Conservation (phyloP, 2,113 vertebrate genomes). For the Poeciliopsis retropinna region DNA sequence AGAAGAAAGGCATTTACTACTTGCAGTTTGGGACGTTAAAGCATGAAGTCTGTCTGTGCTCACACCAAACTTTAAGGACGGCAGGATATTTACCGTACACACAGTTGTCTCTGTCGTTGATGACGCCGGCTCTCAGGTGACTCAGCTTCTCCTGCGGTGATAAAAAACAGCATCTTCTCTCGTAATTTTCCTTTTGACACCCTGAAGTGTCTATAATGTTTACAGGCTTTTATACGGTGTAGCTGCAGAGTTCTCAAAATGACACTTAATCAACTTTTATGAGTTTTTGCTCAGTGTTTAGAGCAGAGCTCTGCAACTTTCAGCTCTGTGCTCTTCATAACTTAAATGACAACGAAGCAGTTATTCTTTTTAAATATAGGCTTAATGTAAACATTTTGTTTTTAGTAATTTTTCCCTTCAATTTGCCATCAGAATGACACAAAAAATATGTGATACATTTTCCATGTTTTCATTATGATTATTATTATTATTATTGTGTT, state of each 20-base stretch:
- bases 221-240: not conserved
- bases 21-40: slow-evolving; percentile 3
- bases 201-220: not conserved
- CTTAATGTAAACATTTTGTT: no score
- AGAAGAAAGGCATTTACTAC: slow-evolving; percentile 36
- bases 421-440: no score
- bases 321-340: no score
- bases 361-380: no score
- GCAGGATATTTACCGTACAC: slow-evolving; percentile 71
- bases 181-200: not conserved
- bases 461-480: no score
- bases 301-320: no score
- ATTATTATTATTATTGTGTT: no score
- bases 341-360: no score
- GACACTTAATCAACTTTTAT: not conserved
- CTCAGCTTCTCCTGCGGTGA: slow-evolving; percentile 67
- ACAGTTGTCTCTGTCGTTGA: slow-evolving; percentile 58
- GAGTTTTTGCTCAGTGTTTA: not conserved
- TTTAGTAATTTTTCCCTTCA: no score
- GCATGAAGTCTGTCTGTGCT: not conserved
- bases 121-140: slow-evolving; percentile 57
- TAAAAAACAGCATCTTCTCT: slow-evolving; percentile 3
- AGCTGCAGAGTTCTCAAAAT: not conserved
- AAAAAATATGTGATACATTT: no score
- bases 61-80: slow-evolving; percentile 18